Evolutionary conservation across 2,888 invertebrate species (phyloP).

Genomic region (Scaptomyza flava): DNA sequence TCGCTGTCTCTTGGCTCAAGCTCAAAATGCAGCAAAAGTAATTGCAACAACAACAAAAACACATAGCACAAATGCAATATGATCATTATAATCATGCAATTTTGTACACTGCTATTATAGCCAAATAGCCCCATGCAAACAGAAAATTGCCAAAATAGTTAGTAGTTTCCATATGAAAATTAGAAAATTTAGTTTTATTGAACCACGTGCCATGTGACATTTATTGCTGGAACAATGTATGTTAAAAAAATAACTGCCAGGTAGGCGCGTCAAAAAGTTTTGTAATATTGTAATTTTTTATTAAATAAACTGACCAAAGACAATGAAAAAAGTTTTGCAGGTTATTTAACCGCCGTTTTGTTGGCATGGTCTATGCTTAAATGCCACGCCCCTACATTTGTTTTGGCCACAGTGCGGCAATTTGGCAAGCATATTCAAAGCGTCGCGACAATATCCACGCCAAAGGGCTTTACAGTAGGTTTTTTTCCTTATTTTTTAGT

Average conservation of each 20-base stretch:
- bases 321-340: background rate
- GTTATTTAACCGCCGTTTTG: conserved; percentile 19
- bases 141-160: conserved; percentile 36
- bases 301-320: conserved; percentile 14
- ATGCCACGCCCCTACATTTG: conserved; percentile 39
- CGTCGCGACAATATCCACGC: conserved; percentile 49
- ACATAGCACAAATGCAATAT: conserved; percentile 13
- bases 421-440: conserved; percentile 65
- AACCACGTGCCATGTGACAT: conserved; percentile 29
- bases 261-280: conserved; percentile 17
- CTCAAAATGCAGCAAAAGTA: conserved; percentile 38
- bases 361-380: conserved; percentile 26
- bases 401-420: conserved; percentile 57
- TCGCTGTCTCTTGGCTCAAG: conserved; percentile 29
- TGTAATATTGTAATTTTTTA: conserved; percentile 4
- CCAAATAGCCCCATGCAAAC: conserved; percentile 21
- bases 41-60: conserved; percentile 36
- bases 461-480: conserved; percentile 45
- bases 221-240: conserved; percentile 26
- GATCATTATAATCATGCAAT: conserved; percentile 68
- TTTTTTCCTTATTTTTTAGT: too few species aligned
- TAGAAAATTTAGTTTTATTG: conserved; percentile 62
- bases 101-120: conserved; percentile 41
- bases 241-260: background rate
- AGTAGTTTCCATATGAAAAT: conserved; percentile 44